phyloP scores from a whole-genome alignment of 2,797 vertebrate genomes.

The Martes flavigula region DNA sequence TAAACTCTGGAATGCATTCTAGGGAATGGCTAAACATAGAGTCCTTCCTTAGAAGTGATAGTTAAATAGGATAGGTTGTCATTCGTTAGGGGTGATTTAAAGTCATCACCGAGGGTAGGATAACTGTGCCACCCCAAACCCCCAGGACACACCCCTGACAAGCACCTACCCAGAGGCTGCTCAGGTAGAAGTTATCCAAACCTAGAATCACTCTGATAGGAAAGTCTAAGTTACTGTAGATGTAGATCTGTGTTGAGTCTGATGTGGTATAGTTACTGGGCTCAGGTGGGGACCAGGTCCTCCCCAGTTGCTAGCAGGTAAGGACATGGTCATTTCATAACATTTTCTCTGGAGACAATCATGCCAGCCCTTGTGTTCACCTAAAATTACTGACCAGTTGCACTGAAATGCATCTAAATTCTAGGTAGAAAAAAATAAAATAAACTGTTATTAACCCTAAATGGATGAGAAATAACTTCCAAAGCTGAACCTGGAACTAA shows the following conservation, averaged over 20 bases:
- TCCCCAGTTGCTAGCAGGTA: neutral
- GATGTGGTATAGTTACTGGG: neutral
- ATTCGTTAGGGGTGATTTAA: neutral
- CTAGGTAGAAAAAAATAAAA: neutral
- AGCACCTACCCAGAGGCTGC: fast-evolving
- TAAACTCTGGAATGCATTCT: neutral
- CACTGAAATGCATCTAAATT: neutral
- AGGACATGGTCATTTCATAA: neutral
- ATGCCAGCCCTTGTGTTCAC: neutral
- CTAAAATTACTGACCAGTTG: neutral
- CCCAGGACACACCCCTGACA: no score
- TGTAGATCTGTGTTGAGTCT: neutral
- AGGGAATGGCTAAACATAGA: neutral
- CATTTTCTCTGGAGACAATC: neutral
- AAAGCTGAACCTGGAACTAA: neutral
- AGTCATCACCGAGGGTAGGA: neutral
- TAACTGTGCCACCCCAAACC: neutral
- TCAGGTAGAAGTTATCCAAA: neutral
- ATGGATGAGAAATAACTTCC: neutral
- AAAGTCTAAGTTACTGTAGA: neutral
- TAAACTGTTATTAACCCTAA: neutral
- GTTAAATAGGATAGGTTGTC: neutral
- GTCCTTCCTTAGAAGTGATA: neutral
- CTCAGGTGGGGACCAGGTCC: neutral
- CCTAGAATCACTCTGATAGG: no score